phyloP scores from a whole-genome alignment of 2,888 invertebrate species.

The Machimus atricapillus region DNA sequence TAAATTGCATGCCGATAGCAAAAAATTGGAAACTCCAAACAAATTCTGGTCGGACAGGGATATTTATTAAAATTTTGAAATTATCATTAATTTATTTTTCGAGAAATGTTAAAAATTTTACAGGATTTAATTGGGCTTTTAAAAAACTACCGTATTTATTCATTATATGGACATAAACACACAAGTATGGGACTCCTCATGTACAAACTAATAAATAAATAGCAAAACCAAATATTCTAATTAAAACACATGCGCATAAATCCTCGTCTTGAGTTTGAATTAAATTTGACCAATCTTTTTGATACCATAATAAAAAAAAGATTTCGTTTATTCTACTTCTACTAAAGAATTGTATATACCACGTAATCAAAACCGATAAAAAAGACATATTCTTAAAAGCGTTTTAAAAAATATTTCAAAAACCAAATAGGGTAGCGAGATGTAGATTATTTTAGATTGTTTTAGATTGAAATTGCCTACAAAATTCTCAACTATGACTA shows the following conservation, averaged over 20 bases:
- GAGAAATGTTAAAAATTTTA: background rate
- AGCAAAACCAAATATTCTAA: background rate
- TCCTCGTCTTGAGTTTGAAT: background rate
- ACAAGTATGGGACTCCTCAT: background rate
- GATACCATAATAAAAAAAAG: too few species aligned
- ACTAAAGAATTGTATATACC: too few species aligned
- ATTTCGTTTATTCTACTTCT: too few species aligned
- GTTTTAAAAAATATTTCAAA: too few species aligned
- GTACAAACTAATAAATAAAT: background rate
- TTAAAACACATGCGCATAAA: background rate
- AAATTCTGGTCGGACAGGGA: background rate
- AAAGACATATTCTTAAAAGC: too few species aligned
- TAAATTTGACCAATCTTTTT: background rate
- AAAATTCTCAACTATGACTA: too few species aligned
- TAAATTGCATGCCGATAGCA: background rate
- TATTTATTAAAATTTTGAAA: too few species aligned
- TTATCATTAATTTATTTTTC: too few species aligned
- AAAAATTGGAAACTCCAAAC: background rate
- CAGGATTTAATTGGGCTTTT: background rate
- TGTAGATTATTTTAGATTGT: too few species aligned
- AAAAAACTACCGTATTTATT: background rate
- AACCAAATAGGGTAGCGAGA: too few species aligned
- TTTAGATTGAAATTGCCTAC: too few species aligned
- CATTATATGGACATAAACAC: background rate
- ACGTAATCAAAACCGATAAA: too few species aligned